Evolutionary conservation across 2,888 invertebrate species (phyloP).

Genomic region (Drosophila meridionalis): DNA sequence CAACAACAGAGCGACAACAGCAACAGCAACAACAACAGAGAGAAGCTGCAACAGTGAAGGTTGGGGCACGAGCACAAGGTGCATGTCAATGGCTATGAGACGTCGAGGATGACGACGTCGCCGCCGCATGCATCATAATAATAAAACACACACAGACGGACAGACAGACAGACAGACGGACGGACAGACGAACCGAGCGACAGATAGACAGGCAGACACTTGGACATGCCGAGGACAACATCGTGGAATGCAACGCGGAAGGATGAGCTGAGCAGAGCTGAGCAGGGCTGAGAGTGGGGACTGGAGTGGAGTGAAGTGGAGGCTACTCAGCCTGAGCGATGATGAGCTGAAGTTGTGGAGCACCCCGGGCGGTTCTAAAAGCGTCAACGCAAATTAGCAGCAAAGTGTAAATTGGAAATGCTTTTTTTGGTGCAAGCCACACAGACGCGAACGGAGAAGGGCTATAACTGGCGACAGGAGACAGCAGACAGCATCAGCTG

Average conservation of each 20-base stretch:
- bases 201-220: slow-evolving; percentile 58
- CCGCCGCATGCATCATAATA: slow-evolving; percentile 78
- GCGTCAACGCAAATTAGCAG: slow-evolving; percentile 80
- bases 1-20: slow-evolving; percentile 52
- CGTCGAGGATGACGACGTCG: slow-evolving; percentile 56
- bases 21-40: slow-evolving; percentile 18
- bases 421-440: slow-evolving; percentile 78
- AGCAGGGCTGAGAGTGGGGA: not conserved
- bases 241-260: slow-evolving; percentile 64
- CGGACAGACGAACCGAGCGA: slow-evolving; percentile 11
- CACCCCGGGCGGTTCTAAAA: slow-evolving; percentile 78
- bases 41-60: slow-evolving; percentile 20
- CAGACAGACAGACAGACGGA: slow-evolving; percentile 27
- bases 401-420: slow-evolving; percentile 81
- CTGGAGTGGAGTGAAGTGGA: not conserved
- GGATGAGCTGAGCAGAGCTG: slow-evolving; percentile 20
- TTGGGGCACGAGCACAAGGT: slow-evolving; percentile 64
- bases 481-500: not conserved
- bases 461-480: slow-evolving; percentile 1
- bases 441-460: slow-evolving; percentile 28
- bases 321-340: slow-evolving; percentile 32
- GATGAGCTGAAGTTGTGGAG: slow-evolving; percentile 54
- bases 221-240: slow-evolving; percentile 73
- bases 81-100: slow-evolving; percentile 76
- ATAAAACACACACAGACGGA: slow-evolving; percentile 70